Base-by-base conservation (phyloP, 2,888 invertebrate genomes). In the Sesamia inferens region DNA sequence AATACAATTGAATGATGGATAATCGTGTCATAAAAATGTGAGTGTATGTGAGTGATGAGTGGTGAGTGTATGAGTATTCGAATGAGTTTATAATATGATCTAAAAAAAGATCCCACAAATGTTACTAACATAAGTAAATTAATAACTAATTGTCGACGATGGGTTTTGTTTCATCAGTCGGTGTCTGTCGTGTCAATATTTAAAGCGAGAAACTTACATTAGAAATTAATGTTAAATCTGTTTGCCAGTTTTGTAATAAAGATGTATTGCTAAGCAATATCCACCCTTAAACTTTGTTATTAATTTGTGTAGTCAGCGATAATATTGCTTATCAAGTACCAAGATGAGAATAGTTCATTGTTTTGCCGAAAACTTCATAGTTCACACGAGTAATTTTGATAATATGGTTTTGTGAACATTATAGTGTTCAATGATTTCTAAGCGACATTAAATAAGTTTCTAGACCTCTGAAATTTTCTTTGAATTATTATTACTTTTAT, bases 371-470 rank as follows among this genome's bases (percentile, higher is more conserved):
- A 66, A 54, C 39, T 66, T 31, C 3, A 10, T 44, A 19, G 2
- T 2, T 13, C 16, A 31, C 24, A 51, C 16, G n/a, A 63, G 16
- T 55, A 31, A 59, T 11, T 58, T 61, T 54, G 64, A 7, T 24
- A 42, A 55, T 57, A 6, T 39, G 44, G 48, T 47, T 47, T 51
- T 19, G 44, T 64, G 39, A 57, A 69, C 59, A 65, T 67, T 71
- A 48, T 16, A 65, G n/a, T 67, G 51, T 51, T 54, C 7, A 67
- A 24, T 66, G 48, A 68, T 79, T 76, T 68, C 61, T 58, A 68
- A 71, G 71, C 71, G 55, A 81, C 61, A 62, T 79, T 47, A 31
- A 51, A 81, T 51, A 8, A 64, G 48, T 81, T 66, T 14, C 19
- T 42, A 58, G 44, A 54, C 22, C 22, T 22, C n/a, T 48, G 31